phyloP scores from a whole-genome alignment of 2,888 invertebrate species.

The Clunio marinus region DNA sequence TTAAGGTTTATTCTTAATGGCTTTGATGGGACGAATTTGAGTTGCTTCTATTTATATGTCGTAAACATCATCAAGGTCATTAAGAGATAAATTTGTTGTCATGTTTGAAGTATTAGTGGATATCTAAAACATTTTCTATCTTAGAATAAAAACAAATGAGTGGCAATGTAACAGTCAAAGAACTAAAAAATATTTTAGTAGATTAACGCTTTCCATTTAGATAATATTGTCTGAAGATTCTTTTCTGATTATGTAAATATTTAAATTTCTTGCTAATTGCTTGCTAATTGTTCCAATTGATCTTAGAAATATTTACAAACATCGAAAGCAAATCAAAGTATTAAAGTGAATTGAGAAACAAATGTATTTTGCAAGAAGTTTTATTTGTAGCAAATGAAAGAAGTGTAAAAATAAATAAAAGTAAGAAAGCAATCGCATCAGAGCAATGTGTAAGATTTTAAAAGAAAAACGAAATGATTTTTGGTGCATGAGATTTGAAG shows the following conservation, averaged over 20 bases:
- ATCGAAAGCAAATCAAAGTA: background rate
- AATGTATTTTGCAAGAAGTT: background rate
- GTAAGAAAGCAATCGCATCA: background rate
- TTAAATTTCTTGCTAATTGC: no score
- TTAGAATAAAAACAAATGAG: no score
- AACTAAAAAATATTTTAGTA: no score
- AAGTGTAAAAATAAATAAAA: conserved; percentile 11
- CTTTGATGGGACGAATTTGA: conserved; percentile 11
- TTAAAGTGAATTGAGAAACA: background rate
- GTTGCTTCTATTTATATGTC: no score
- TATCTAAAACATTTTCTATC: no score
- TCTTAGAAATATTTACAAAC: no score
- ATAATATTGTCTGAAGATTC: no score
- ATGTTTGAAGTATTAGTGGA: no score
- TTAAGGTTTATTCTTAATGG: conserved; percentile 40
- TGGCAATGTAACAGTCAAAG: no score
- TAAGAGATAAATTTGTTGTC: no score
- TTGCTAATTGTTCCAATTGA: conserved; percentile 24
- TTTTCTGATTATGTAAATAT: no score
- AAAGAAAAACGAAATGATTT: background rate
- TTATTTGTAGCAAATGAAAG: conserved; percentile 6
- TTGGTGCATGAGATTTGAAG: background rate
- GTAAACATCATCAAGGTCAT: background rate
- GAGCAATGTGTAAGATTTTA: background rate
- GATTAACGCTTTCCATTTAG: no score